Evolutionary conservation across 2,113 vertebrate genomes (phyloP).

Genomic region (Casuarius casuarius): DNA sequence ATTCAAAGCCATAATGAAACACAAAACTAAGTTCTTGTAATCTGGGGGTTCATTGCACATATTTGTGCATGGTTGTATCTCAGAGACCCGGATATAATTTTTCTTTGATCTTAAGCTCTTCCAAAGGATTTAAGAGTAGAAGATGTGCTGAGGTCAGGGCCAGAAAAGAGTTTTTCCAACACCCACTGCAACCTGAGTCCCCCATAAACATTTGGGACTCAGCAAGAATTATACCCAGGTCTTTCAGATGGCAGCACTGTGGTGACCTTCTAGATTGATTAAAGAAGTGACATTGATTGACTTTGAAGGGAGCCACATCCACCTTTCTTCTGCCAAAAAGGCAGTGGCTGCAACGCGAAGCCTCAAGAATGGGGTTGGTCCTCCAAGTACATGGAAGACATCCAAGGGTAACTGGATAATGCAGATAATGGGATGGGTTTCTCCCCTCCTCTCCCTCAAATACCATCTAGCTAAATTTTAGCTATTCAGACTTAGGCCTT

Average conservation of each 20-base stretch:
- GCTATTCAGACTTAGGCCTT: not conserved
- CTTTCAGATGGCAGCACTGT: constrained; percentile 11
- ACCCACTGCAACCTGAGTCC: constrained; percentile 36
- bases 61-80: not conserved
- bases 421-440: constrained; percentile 67
- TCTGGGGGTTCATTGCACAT: not conserved
- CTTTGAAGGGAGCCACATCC: constrained; percentile 71
- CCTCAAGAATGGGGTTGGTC: constrained; percentile 60
- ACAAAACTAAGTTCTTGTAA: not conserved
- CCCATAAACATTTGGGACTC: constrained; percentile 48
- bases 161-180: constrained; percentile 11
- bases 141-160: constrained; percentile 34
- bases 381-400: constrained; percentile 67
- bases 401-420: constrained; percentile 63
- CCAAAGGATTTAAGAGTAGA: not conserved
- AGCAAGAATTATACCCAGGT: constrained; percentile 51
- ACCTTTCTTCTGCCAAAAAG: constrained; percentile 67
- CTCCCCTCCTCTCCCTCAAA: constrained; percentile 57
- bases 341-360: constrained; percentile 65
- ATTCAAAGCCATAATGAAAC: not conserved
- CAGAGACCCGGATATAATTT: not conserved
- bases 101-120: not conserved
- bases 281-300: constrained; percentile 65
- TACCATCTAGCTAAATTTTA: constrained; percentile 35
- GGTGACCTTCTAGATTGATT: constrained; percentile 56